Evolutionary conservation across 2,888 invertebrate genomes (phyloP).

Genomic region (Cyclophora punctaria): DNA sequence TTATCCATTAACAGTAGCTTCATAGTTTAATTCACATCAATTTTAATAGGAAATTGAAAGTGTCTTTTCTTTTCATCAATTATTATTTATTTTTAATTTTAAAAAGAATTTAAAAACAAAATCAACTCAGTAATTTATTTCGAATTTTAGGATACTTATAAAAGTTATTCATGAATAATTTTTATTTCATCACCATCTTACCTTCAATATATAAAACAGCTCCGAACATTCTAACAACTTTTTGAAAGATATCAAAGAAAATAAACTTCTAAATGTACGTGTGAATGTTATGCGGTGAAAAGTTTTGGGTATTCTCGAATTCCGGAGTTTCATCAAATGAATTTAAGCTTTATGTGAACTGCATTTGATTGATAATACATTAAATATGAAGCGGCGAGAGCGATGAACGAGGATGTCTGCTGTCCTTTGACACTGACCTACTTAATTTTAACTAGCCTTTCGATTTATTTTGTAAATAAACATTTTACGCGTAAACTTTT

Average conservation of each 20-base stretch:
- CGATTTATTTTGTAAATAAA: neutral
- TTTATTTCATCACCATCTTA: too few relatives aligned
- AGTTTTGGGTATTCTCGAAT: slow-evolving; percentile 9
- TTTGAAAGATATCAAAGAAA: slow-evolving; percentile 1
- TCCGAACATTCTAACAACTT: too few relatives aligned
- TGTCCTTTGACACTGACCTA: slow-evolving; percentile 67
- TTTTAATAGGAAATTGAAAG: neutral
- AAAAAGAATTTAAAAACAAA: too few relatives aligned
- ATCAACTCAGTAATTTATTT: too few relatives aligned
- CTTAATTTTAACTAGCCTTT: slow-evolving; percentile 46
- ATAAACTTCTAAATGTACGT: slow-evolving; percentile 16
- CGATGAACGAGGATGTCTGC: slow-evolving; percentile 39
- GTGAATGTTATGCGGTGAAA: slow-evolving; percentile 12
- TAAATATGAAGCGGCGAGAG: slow-evolving; percentile 26
- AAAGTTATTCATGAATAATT: too few relatives aligned
- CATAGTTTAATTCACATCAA: slow-evolving; percentile 1
- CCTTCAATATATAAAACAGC: too few relatives aligned
- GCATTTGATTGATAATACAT: slow-evolving; percentile 45
- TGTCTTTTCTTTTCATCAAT: neutral
- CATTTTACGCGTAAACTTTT: too few relatives aligned
- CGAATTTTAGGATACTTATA: too few relatives aligned
- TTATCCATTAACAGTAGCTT: slow-evolving; percentile 35
- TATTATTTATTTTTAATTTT: neutral
- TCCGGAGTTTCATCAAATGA: slow-evolving; percentile 18
- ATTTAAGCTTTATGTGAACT: slow-evolving; percentile 38